Evolutionary conservation across 2,888 invertebrate species (phyloP).

Genomic region (Trilocha varians): DNA sequence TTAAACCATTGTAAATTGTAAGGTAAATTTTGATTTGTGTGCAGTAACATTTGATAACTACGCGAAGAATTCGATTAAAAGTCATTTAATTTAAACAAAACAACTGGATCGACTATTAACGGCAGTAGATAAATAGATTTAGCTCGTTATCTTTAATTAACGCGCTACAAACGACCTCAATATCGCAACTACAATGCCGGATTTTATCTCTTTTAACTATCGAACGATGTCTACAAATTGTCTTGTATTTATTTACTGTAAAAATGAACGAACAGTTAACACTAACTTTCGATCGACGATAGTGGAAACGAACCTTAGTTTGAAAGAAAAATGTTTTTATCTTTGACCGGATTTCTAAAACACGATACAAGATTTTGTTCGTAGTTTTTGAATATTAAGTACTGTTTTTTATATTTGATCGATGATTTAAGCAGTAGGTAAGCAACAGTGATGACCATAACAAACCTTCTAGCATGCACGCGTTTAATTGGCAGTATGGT

Average conservation of each 20-base stretch:
- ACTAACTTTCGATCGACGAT: constrained; percentile 16
- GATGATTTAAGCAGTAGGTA: too few species aligned
- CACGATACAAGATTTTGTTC: background rate
- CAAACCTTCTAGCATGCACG: constrained; percentile 26
- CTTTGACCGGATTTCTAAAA: background rate
- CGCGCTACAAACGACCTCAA: constrained; percentile 45
- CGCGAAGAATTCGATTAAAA: background rate
- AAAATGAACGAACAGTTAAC: constrained; percentile 50
- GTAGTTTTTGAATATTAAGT: background rate
- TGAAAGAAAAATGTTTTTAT: background rate
- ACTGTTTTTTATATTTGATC: background rate
- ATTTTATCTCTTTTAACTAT: constrained; percentile 43
- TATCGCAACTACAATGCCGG: constrained; percentile 43
- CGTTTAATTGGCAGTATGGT: constrained; percentile 44
- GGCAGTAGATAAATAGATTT: constrained; percentile 24
- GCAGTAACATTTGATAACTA: background rate
- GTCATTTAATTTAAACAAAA: constrained; percentile 6
- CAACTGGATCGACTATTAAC: constrained; percentile 13
- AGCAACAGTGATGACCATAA: too few species aligned
- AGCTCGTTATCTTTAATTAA: constrained; percentile 54
- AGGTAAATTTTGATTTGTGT: too few species aligned
- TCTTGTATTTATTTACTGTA: constrained; percentile 46
- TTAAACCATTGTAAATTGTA: too few species aligned
- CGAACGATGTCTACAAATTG: constrained; percentile 54
- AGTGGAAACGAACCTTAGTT: background rate